phyloP scores from a whole-genome alignment of 2,113 vertebrate genomes.

The Rhadina sibilatrix region DNA sequence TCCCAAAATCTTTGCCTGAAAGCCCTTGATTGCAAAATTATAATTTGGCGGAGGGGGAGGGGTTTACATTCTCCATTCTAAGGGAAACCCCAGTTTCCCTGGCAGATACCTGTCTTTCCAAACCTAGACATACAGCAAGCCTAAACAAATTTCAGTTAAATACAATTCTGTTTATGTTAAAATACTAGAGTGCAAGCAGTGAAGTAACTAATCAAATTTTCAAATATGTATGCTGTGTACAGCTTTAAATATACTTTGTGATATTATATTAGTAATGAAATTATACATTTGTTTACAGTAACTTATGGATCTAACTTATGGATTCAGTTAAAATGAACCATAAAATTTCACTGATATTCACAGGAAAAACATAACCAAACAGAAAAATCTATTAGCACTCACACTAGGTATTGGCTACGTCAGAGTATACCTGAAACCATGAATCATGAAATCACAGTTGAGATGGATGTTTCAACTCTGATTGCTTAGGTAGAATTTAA shows the following conservation, averaged over 20 bases:
- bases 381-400: background rate
- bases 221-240: background rate
- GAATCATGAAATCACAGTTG: background rate
- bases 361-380: background rate
- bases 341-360: background rate
- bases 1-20: no score
- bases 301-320: background rate
- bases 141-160: background rate
- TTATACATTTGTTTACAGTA: background rate
- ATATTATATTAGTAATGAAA: background rate
- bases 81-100: no score
- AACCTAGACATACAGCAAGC: no score
- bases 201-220: background rate
- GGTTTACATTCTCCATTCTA: no score
- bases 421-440: background rate
- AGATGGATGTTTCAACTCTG: background rate
- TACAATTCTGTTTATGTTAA: background rate
- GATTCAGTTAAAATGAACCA: background rate
- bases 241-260: background rate
- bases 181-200: background rate
- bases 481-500: background rate
- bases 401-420: background rate
- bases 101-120: no score
- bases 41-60: no score
- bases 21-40: no score